Evolutionary conservation across 2,113 vertebrate genomes (phyloP).

Genomic region (Plotosus lineatus): DNA sequence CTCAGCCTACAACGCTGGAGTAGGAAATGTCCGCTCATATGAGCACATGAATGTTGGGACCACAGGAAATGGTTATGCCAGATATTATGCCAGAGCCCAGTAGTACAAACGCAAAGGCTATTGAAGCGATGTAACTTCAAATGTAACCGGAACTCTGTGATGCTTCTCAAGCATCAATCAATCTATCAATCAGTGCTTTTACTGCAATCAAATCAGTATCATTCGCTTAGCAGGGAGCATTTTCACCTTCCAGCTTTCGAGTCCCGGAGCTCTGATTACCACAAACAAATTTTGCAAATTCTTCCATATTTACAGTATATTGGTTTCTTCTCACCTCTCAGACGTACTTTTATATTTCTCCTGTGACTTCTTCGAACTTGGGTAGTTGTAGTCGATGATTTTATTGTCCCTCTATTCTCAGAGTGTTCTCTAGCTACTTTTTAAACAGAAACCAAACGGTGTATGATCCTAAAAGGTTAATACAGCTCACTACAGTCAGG

Average conservation of each 20-base stretch:
- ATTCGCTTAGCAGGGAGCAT: too few species aligned
- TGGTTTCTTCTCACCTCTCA: too few species aligned
- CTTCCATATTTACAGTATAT: background rate
- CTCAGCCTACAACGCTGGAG: constrained; percentile 67
- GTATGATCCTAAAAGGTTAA: too few species aligned
- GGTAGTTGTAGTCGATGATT: too few species aligned
- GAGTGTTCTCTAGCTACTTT: too few species aligned
- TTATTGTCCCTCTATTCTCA: too few species aligned
- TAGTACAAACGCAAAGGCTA: constrained; percentile 69
- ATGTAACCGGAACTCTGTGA: background rate
- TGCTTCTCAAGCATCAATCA: background rate
- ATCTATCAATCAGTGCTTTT: background rate
- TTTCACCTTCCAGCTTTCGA: too few species aligned
- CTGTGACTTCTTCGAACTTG: too few species aligned
- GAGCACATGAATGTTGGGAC: constrained; percentile 51
- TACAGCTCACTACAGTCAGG: too few species aligned
- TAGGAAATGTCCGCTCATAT: constrained; percentile 54
- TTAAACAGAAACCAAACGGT: too few species aligned
- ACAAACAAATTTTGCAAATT: background rate
- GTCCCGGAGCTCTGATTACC: too few species aligned
- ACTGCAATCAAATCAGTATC: background rate
- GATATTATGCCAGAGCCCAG: constrained; percentile 70
- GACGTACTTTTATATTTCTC: too few species aligned
- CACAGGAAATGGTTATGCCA: constrained; percentile 66
- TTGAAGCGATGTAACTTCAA: background rate